Evolutionary conservation across 2,797 vertebrate species (phyloP).

Genomic region (Tokudaia muenninki): DNA sequence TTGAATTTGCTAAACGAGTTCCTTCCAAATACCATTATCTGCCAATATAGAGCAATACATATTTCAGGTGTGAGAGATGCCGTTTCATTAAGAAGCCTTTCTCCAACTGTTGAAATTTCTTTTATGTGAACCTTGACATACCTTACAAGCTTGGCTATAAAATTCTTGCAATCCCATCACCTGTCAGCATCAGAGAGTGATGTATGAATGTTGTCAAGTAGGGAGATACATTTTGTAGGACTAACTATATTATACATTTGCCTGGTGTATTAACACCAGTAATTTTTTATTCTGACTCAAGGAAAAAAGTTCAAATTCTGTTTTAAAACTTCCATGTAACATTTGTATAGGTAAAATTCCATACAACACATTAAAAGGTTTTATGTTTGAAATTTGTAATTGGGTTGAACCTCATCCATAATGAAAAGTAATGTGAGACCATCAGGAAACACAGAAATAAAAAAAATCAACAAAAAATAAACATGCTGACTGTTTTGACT

Average conservation of each 20-base stretch:
- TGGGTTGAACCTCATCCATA: background rate
- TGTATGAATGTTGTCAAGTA: constrained; percentile 13
- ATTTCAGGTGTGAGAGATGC: background rate
- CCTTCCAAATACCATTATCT: background rate
- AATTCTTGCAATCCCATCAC: constrained; percentile 34
- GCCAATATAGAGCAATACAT: background rate
- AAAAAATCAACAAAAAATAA: constrained; percentile 52
- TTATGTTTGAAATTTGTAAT: constrained; percentile 35
- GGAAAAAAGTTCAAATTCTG: background rate
- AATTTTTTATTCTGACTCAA: constrained; percentile 35
- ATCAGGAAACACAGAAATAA: constrained; percentile 55
- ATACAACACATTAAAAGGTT: background rate
- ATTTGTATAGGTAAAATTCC: background rate
- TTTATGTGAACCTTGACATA: constrained; percentile 52
- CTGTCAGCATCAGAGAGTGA: constrained; percentile 65
- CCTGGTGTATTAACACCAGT: constrained; percentile 54
- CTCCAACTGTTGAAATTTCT: constrained; percentile 20
- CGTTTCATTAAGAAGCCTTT: constrained; percentile 66
- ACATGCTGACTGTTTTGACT: background rate
- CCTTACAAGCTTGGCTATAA: constrained; percentile 55
- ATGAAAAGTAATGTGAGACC: background rate
- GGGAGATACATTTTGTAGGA: background rate
- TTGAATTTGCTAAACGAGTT: constrained; percentile 52
- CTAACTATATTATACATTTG: constrained; percentile 24
- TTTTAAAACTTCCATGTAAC: background rate